Percentiles rank a stretch among this genome's conserved stretches.
phyloP scores from a whole-genome alignment of 1,140 invertebrate species.

The Euwallacea fornicatus region DNA sequence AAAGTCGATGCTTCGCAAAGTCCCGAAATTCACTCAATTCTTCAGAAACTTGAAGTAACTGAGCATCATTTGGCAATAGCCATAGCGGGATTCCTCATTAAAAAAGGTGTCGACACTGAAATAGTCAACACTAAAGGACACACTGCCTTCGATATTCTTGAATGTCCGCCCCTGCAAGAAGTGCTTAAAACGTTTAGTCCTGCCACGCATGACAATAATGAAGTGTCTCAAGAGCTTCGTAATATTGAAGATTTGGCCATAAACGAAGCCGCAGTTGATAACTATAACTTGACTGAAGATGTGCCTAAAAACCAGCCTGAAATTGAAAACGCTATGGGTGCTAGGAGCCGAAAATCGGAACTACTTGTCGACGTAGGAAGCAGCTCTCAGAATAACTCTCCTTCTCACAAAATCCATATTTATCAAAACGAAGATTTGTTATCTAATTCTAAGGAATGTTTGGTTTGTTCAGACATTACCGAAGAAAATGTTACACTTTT shows the following conservation, averaged over 20 bases:
- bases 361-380: slow-evolving; percentile 42
- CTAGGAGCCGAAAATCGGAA: slow-evolving; percentile 43
- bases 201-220: slow-evolving; percentile 41
- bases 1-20: slow-evolving; percentile 52
- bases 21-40: slow-evolving; percentile 56
- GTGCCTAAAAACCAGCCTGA: slow-evolving; percentile 41
- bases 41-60: slow-evolving; percentile 50
- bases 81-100: slow-evolving; percentile 71
- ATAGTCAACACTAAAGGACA: slow-evolving; percentile 68
- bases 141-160: slow-evolving; percentile 63
- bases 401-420: slow-evolving; percentile 48
- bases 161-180: slow-evolving; percentile 49
- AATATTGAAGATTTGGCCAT: slow-evolving; percentile 41
- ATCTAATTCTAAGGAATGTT: slow-evolving; percentile 63
- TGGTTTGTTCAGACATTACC: slow-evolving; percentile 69
- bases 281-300: slow-evolving; percentile 49
- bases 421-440: slow-evolving; percentile 40
- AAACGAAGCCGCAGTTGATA: slow-evolving; percentile 41
- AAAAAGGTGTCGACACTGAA: slow-evolving; percentile 66
- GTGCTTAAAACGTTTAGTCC: slow-evolving; percentile 50
- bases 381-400: slow-evolving; percentile 49
- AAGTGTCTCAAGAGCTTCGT: slow-evolving; percentile 40
- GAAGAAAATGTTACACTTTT: slow-evolving; percentile 68
- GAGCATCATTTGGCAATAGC: slow-evolving; percentile 60
- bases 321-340: slow-evolving; percentile 35